Evolutionary conservation across 2,888 invertebrate genomes (phyloP).

Genomic region (Limnephilus lunatus): DNA sequence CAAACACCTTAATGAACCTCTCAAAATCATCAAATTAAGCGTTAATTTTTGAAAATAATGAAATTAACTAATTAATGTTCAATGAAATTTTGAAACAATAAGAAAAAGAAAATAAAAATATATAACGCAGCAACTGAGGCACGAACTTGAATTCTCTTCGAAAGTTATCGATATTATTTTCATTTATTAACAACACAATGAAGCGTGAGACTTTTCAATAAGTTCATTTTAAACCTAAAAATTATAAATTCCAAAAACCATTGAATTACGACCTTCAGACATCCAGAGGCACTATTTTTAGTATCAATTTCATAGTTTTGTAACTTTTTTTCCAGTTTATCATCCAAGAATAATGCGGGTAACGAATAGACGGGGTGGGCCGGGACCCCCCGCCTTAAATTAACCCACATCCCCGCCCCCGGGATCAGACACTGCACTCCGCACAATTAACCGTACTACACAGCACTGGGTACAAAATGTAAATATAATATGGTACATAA

Average conservation of each 20-base stretch:
- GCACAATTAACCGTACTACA: constrained; percentile 31
- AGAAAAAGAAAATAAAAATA: no score
- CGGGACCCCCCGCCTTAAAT: not conserved
- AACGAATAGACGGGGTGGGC: constrained; percentile 41
- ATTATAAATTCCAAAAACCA: not conserved
- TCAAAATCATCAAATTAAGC: no score
- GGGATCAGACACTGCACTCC: constrained; percentile 29
- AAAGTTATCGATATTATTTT: no score
- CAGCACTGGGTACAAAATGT: not conserved
- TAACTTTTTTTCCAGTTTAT: not conserved
- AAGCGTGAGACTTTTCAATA: no score
- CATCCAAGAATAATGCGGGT: not conserved
- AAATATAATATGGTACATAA: not conserved
- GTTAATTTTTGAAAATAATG: no score
- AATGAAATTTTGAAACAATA: no score
- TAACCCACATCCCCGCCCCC: not conserved
- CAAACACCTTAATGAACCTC: no score
- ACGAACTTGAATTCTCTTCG: no score
- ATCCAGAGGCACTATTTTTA: not conserved
- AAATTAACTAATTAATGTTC: no score
- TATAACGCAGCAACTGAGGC: no score
- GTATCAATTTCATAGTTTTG: not conserved
- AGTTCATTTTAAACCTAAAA: no score
- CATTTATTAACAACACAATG: no score
- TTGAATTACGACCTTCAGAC: not conserved